Evolutionary conservation across 2,113 vertebrate genomes (phyloP), one percentile per base, ranked within the genome.

Genomic region (Sphyrna mokarran): DNA sequence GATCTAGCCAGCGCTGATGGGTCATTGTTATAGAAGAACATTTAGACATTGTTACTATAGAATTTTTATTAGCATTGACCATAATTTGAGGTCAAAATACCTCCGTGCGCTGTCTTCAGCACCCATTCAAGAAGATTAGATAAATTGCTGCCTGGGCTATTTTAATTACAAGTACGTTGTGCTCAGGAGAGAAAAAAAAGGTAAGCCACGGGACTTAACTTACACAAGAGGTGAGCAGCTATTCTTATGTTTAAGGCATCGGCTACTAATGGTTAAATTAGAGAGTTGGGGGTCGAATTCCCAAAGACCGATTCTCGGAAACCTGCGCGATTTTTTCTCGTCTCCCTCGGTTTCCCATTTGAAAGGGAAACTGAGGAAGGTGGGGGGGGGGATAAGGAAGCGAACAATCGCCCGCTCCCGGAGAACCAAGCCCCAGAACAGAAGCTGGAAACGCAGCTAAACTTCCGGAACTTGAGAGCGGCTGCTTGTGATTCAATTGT

Each of bases 81-180:
- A 61, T 14, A 63, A 91, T n/a, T 8, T 22, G n/a, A 68, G 5
- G 87, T 61, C 16, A 7, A 37, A 11, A 66, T 10, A 37, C 16
- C 7, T 22, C 16, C 18, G 89, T 66, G 89, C 61, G 61, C 89
- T 93, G 61, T 93, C 89, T 93, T 93, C 89, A 93, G 89, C 89
- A 93, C 89, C 63, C 14, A 14, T 29, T 11, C 13, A 90, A 61
- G 3, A 29, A 23, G 87, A 29, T 63, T 29, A 18, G 54, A 8
- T n/a, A 91, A 91, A 66, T 93, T 66, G 29, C 16, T 66, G 33
- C 7, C 16, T 37, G 33, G 3, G 89, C 61, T 66, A 93, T 68
- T 66, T 93, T 37, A 66, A 18, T 6, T n/a, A 6, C 29, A 33
- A 54, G 37, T 91, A n/a, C 7, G 33, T 29, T 29, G 22, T 4